Percentiles rank a stretch among this genome's conserved stretches.
phyloP scores from a whole-genome alignment of 30 jellyfish, hydroid and myxozoan species.

The Haliclystus octoradiatus region DNA sequence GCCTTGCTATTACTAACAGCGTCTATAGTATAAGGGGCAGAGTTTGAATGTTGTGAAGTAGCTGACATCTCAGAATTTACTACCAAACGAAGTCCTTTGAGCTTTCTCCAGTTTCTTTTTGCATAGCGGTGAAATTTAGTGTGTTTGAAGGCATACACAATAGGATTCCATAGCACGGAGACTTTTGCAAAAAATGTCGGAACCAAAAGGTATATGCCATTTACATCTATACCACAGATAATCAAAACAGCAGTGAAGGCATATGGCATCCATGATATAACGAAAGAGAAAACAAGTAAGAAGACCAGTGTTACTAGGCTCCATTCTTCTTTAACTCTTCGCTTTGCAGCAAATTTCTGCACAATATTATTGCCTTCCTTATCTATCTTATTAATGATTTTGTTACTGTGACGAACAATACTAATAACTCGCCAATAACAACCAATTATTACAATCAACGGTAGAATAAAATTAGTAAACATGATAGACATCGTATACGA shows the following conservation, averaged over 20 bases:
- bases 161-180: conserved; percentile 8
- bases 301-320: neutral
- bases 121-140: neutral
- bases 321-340: neutral
- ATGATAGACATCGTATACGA: conserved; percentile 10
- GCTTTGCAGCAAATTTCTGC: neutral
- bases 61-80: no score
- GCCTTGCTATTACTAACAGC: no score
- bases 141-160: neutral
- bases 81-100: no score
- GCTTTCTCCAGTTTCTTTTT: no score
- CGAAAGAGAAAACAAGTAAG: conserved; percentile 2
- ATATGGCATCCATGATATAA: conserved; percentile 8
- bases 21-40: no score
- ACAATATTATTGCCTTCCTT: no score
- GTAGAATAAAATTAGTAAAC: conserved; percentile 16
- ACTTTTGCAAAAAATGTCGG: conserved; percentile 10
- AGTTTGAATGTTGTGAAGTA: no score
- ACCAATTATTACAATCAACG: neutral
- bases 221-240: neutral
- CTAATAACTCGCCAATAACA: conserved; percentile 17
- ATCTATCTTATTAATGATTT: neutral
- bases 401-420: conserved; percentile 1
- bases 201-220: neutral
- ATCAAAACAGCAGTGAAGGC: conserved; percentile 3